Evolutionary conservation across 2,113 vertebrate genomes (phyloP), one percentile per base, ranked within the genome.

Genomic region (Larimichthys crocea): DNA sequence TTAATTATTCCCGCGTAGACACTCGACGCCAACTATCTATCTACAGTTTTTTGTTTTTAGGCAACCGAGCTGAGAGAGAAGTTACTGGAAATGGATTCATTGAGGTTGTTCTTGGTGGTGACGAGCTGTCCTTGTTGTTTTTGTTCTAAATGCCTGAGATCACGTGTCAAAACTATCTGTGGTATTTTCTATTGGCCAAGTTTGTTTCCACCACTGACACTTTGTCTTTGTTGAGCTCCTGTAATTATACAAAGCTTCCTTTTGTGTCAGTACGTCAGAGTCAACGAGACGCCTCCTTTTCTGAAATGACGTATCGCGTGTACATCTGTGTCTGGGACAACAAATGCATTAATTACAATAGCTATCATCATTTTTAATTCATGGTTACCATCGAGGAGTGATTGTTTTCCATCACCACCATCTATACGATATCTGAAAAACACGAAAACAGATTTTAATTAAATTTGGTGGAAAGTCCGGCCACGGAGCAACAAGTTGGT

Each of bases 1-100:
- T 85, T 88, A 85, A 88, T 89, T 86, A 85, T 90, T 85, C 69
- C 72, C 70, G 79, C 60, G 10, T 63, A 53, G n/a, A 66, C 48
- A 48, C 59, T 29, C 52, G 0, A 22, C 50, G 70, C 17, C 62
- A 83, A 86, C 46, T 35, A 26, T 77, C 12, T 49, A n/a, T 56
- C 61, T 56, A 11, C 52, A 66, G 42, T 49, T 62, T n/a, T n/a
- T 55, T 66, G 29, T 46, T 40, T 44, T 16, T 1, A 10, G 22
- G 24, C 52, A 70, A 62, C 29, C 20, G 17, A 60, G 64, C 48
- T 53, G 22, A 5, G 19, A 31, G 31, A 40, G 57, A 52, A 14
- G 40, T 29, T 10, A 46, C 55, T 48, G 19, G 24, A 26, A n/a
- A 42, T 17, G 6, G 50, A 40, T 40, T 40, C 35, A 40, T 9